Evolutionary conservation across 2,797 vertebrate genomes (phyloP).

Genomic region (Mus spretus): DNA sequence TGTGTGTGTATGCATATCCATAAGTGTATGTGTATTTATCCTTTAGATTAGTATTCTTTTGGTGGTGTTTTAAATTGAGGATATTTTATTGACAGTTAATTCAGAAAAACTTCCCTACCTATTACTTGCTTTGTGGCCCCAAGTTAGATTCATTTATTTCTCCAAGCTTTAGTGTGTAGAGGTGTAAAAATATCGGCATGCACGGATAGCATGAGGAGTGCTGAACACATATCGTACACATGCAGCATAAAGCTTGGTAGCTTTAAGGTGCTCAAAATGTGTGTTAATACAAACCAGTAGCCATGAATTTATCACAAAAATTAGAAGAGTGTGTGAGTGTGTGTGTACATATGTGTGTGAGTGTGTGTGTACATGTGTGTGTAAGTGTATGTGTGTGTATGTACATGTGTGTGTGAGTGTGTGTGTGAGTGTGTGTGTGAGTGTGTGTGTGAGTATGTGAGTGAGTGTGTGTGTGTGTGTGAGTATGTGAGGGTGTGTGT

Average conservation of each 20-base stretch:
- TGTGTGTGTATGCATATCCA: not conserved
- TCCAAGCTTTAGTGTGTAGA: conserved; percentile 17
- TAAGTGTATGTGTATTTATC: not conserved
- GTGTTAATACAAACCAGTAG: not conserved
- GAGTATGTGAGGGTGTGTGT: too few species aligned
- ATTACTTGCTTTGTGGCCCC: conserved; percentile 9
- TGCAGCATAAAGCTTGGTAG: not conserved
- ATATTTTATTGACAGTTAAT: not conserved
- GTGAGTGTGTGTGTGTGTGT: too few species aligned
- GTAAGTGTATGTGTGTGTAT: too few species aligned
- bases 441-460: too few species aligned
- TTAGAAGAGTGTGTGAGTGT: not conserved
- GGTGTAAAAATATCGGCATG: conserved; percentile 3
- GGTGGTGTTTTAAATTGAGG: not conserved
- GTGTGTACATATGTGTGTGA: too few species aligned
- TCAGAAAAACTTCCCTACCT: conserved; percentile 15
- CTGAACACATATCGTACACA: conserved; percentile 2
- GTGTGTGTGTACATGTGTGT: not conserved
- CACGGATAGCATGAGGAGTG: not conserved
- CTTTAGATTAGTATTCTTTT: not conserved
- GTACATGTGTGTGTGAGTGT: too few species aligned
- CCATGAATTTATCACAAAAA: not conserved
- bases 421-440: too few species aligned
- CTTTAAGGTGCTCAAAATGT: not conserved
- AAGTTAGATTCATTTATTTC: not conserved